Evolutionary conservation across 2,113 vertebrate genomes (phyloP).

Genomic region (Sylvia atricapilla): DNA sequence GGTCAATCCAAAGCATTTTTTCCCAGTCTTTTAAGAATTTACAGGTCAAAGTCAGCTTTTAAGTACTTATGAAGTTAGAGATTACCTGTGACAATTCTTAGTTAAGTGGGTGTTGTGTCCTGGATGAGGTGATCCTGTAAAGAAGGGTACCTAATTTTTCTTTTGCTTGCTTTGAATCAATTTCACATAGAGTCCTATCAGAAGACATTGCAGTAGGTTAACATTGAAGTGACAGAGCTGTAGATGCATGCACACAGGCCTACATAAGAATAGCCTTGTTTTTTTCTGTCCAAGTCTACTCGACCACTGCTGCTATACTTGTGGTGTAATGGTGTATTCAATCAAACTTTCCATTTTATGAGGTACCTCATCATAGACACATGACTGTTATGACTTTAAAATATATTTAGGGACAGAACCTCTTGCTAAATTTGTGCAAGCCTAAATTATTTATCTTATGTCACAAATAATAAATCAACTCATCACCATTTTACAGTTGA

Average conservation of each 20-base stretch:
- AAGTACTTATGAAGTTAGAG: not conserved
- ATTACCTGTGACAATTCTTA: not conserved
- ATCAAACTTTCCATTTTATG: conserved; percentile 22
- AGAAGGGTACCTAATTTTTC: not conserved
- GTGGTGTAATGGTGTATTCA: not conserved
- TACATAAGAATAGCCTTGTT: not conserved
- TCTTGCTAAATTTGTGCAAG: conserved; percentile 36
- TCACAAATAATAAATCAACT: conserved; percentile 59
- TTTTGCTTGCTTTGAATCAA: not conserved
- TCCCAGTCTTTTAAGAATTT: not conserved
- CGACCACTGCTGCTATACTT: not conserved
- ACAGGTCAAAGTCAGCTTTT: not conserved
- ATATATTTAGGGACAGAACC: conserved; percentile 45
- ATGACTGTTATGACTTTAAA: conserved; percentile 3
- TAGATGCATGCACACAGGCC: not conserved
- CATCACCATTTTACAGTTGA: conserved; percentile 8
- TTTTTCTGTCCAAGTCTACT: not conserved
- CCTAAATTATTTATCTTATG: conserved; percentile 57
- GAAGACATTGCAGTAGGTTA: not conserved
- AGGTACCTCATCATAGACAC: not conserved
- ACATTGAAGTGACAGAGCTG: not conserved
- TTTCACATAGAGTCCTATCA: not conserved
- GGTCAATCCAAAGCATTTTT: not conserved
- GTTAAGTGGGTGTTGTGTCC: not conserved
- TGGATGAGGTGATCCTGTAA: not conserved